Evolutionary conservation across 2,888 invertebrate species (phyloP).

Genomic region (Pseudococcus viburni): DNA sequence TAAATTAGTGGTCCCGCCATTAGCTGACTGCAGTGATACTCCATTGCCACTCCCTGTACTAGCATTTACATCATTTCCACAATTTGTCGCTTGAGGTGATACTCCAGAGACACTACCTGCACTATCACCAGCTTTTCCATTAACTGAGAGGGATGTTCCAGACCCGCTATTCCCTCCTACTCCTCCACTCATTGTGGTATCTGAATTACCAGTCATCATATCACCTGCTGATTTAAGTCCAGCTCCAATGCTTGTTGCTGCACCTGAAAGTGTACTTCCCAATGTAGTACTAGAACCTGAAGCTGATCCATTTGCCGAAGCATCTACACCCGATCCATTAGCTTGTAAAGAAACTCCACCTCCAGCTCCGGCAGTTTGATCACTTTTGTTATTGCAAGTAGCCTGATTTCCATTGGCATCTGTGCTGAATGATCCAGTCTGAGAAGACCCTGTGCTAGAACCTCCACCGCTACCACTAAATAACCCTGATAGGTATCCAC

Average conservation of each 20-base stretch:
- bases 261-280: not conserved
- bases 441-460: too few relatives aligned
- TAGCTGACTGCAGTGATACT: not conserved
- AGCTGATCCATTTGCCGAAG: not conserved
- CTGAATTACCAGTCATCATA: not conserved
- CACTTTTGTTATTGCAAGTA: too few relatives aligned
- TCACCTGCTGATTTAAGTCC: not conserved
- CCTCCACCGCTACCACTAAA: too few relatives aligned
- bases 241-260: not conserved
- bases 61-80: not conserved
- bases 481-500: too few relatives aligned
- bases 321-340: not conserved
- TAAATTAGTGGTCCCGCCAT: not conserved
- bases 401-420: too few relatives aligned
- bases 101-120: not conserved
- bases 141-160: not conserved
- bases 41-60: not conserved
- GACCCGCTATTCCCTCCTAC: not conserved
- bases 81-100: not conserved
- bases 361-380: not conserved
- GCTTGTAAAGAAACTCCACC: not conserved
- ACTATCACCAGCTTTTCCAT: not conserved
- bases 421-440: too few relatives aligned
- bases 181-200: not conserved
- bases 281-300: not conserved